These are phyloP conservation scores for Sapajus apella DNA, from an alignment of 2,113 vertebrate genomes.

Conservation along the genomic window DNA sequence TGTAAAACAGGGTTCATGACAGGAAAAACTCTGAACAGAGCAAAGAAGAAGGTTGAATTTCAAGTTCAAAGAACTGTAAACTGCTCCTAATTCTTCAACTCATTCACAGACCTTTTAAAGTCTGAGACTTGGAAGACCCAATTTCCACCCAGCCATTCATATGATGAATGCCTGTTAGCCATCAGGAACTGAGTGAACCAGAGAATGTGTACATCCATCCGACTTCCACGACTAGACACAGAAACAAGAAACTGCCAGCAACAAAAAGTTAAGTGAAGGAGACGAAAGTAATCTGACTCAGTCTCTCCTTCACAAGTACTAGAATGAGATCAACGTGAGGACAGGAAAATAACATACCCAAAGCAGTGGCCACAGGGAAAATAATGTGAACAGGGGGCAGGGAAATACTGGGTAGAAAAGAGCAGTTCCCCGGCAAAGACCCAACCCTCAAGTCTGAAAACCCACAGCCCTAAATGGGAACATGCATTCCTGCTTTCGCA, in stretches of 20 bases:
- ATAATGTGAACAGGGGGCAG: not conserved
- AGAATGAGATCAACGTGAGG: not conserved
- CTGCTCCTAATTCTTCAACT: not conserved
- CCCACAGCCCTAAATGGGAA: no score
- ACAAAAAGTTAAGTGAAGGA: not conserved
- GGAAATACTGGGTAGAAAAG: no score
- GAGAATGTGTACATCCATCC: not conserved
- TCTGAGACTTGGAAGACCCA: not conserved
- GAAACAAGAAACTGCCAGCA: not conserved
- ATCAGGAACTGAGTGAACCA: not conserved
- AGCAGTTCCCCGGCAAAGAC: no score
- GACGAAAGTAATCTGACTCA: not conserved
- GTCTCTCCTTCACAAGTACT: not conserved
- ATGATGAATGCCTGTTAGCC: not conserved
- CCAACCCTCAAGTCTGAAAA: no score
- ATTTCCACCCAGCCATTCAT: not conserved
- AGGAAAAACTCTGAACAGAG: not conserved
- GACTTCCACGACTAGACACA: not conserved
- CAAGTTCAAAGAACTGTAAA: conserved; percentile 3
- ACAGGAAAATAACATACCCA: not conserved
- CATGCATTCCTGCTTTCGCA: no score
- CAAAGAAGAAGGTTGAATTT: not conserved
- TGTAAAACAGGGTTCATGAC: not conserved
- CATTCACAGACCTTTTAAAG: not conserved
- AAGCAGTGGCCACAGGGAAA: not conserved